Conservation (phyloP, 2,888 invertebrate species). For the Tenthredo scrophulariae region DNA sequence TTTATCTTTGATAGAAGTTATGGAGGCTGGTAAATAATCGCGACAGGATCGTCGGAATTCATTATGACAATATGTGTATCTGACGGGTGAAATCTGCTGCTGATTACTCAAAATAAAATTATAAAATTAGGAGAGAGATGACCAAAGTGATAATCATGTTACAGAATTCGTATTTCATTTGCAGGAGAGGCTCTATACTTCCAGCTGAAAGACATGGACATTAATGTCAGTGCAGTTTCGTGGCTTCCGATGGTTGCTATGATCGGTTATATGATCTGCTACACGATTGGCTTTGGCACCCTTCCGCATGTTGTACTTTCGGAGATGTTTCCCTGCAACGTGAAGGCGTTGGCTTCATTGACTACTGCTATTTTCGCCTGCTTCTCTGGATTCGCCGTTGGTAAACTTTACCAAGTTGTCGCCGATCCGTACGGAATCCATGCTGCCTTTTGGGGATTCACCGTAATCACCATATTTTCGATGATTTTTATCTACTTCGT, state of each 20-base stretch:
- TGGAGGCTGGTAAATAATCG: neutral
- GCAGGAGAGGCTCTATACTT: slow-evolving; percentile 67
- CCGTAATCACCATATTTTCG: slow-evolving; percentile 60
- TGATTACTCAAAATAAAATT: neutral
- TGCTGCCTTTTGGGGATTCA: slow-evolving; percentile 70
- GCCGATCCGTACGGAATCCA: slow-evolving; percentile 68
- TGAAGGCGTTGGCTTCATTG: slow-evolving; percentile 61
- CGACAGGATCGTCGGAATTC: neutral
- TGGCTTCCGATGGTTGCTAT: slow-evolving; percentile 63
- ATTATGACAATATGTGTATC: neutral
- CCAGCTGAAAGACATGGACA: slow-evolving; percentile 64
- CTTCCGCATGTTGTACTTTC: slow-evolving; percentile 53
- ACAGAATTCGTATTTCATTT: slow-evolving; percentile 69
- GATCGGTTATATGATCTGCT: slow-evolving; percentile 5
- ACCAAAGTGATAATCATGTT: slow-evolving; percentile 58
- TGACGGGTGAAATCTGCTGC: neutral
- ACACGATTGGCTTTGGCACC: slow-evolving; percentile 54
- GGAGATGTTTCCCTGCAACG: slow-evolving; percentile 56
- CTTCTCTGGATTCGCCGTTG: slow-evolving; percentile 60
- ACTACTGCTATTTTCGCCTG: slow-evolving; percentile 66
- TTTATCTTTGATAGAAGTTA: neutral
- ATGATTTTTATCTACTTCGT: slow-evolving; percentile 64
- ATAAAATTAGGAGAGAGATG: neutral
- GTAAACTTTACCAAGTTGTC: slow-evolving; percentile 69
- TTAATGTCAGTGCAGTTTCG: slow-evolving; percentile 59